phyloP scores from a whole-genome alignment of 2,113 vertebrate species.

The Tinamus guttatus region DNA sequence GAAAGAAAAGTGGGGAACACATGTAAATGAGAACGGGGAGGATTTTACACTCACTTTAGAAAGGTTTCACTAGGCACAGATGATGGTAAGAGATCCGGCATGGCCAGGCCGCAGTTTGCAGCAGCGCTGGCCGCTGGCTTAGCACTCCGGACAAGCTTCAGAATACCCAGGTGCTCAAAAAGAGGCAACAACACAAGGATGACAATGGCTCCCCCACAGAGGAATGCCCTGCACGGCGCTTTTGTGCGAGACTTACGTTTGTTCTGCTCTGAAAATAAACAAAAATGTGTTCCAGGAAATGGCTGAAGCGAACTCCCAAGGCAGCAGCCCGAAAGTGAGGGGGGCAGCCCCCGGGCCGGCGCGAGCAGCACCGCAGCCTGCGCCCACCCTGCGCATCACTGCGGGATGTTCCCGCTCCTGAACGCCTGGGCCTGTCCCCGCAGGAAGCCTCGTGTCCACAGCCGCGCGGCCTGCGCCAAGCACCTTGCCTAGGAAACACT shows the following conservation, averaged over 20 bases:
- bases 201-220: background rate
- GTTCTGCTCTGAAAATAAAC: slow-evolving; percentile 66
- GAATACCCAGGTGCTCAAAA: background rate
- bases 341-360: background rate
- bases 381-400: no score
- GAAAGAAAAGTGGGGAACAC: background rate
- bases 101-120: background rate
- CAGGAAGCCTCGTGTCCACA: fast-evolving
- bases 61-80: fast-evolving
- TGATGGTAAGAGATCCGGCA: background rate
- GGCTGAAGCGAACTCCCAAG: slow-evolving; percentile 52
- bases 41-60: background rate
- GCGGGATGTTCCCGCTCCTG: no score
- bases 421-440: no score
- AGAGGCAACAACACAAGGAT: background rate
- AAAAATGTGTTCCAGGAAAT: slow-evolving; percentile 60
- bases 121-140: background rate
- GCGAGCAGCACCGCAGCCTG: fast-evolving
- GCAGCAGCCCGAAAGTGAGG: background rate
- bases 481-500: background rate
- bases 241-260: slow-evolving; percentile 8
- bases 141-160: background rate
- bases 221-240: background rate
- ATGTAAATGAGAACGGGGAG: background rate
- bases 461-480: background rate